Evolutionary conservation across 2,797 vertebrate genomes (phyloP).

Genomic region (Sparidentex hasta): DNA sequence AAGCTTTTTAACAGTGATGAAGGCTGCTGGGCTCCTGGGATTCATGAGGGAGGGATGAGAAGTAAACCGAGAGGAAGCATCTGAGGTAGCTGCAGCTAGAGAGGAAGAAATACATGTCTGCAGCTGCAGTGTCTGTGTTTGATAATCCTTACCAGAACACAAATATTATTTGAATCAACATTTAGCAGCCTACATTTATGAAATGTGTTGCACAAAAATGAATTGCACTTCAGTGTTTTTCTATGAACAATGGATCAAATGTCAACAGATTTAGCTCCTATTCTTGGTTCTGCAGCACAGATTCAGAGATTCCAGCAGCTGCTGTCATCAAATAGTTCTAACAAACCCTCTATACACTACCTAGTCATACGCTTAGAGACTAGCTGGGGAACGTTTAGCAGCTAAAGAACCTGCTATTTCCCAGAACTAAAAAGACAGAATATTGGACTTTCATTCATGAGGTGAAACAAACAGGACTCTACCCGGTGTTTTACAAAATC

Average conservation of each 20-base stretch:
- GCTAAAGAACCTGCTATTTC: too few relatives aligned
- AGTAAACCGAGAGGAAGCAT: slow-evolving; percentile 19
- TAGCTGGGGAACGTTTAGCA: too few relatives aligned
- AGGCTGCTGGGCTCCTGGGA: slow-evolving; percentile 20
- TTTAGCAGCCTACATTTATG: too few relatives aligned
- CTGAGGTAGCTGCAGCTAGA: background rate
- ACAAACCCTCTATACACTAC: too few relatives aligned
- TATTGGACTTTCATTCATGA: too few relatives aligned
- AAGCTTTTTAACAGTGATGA: background rate
- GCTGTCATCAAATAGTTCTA: too few relatives aligned
- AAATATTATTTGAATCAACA: background rate
- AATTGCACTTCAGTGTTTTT: background rate
- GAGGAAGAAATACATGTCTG: slow-evolving; percentile 7
- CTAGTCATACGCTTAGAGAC: too few relatives aligned
- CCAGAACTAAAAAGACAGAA: too few relatives aligned
- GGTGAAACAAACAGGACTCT: too few relatives aligned
- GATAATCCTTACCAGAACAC: background rate
- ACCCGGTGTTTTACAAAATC: too few relatives aligned
- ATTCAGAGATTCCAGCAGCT: too few relatives aligned
- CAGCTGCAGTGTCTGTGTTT: slow-evolving; percentile 3
- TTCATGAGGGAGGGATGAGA: slow-evolving; percentile 14
- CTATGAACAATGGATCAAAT: background rate
- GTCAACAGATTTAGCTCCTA: background rate
- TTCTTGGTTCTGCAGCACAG: too few relatives aligned
- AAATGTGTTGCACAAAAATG: background rate